Evolutionary conservation across 2,113 vertebrate genomes (phyloP), one percentile per base, ranked within the genome.

Genomic region (Xenus cinereus): DNA sequence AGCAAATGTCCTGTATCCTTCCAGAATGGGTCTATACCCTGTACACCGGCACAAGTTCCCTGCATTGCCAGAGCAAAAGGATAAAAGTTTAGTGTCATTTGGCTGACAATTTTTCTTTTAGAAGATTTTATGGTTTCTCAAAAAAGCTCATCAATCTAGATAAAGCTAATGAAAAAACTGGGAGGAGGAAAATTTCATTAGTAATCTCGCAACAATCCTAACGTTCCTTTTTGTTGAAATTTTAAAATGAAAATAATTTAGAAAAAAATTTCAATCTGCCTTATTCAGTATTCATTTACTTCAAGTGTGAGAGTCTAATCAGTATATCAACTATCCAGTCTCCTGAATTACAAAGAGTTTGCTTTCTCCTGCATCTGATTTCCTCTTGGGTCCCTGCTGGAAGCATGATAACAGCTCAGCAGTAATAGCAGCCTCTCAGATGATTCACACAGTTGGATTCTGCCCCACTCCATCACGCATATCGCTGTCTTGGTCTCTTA

Each of bases 31-130:
- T 89, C 99, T 98, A 96, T 99, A 99, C 53, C 99, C 99, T 7
- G 99, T 99, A 93, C 99, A 99, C 32, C 99, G 99, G 75, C 99
- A 99, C 94, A 99, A 96, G 85, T 99, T 99, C 51, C 99, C 99
- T 99, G 90, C 3, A 48, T 91, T 78, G 57, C 14, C 63, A 94
- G 90, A 81, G 50, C 57, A 84, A 90, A 64, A 85, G 15, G 24
- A 71, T 37, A 96, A 83, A 74, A 32, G 33, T 41, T 76, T n/a
- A 21, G 16, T 21, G 28, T 18, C 14, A 53, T 45, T 90, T 48
- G 78, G 5, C 15, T 30, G 17, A 39, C 30, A 74, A 67, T 3
- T 22, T 64, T 73, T 67, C 35, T 77, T 86, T 77, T 37, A 81
- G 53, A 87, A 71, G 1, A 54, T 56, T 43, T 27, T 51, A 57